Percentiles rank a stretch among this genome's conserved stretches.
Evolutionary conservation across 2,797 vertebrate species (phyloP).

Genomic region (Mus caroli): DNA sequence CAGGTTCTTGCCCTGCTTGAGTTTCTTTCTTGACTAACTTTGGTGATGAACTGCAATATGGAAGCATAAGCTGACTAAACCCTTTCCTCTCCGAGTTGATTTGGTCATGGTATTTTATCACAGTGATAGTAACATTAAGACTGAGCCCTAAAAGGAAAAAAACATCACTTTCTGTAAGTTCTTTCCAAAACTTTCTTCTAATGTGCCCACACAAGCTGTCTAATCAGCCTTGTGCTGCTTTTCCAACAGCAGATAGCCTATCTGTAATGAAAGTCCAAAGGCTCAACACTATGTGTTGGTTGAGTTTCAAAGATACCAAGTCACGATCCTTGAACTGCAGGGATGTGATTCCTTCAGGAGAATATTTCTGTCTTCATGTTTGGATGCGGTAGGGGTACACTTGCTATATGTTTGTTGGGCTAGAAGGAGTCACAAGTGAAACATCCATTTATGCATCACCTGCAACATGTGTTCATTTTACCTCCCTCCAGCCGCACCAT

Average conservation of each 20-base stretch:
- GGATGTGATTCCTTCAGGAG: background rate
- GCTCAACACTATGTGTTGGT: constrained; percentile 62
- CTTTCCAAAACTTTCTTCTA: constrained; percentile 68
- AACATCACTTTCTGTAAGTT: constrained; percentile 53
- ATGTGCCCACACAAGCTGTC: constrained; percentile 49
- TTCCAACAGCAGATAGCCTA: constrained; percentile 66
- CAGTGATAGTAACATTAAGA: background rate
- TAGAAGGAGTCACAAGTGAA: background rate
- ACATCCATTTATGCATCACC: background rate
- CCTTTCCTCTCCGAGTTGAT: background rate
- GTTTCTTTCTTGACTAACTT: background rate
- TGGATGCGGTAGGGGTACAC: background rate
- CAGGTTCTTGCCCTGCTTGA: background rate
- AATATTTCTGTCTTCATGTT: constrained; percentile 6
- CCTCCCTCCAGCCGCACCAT: background rate
- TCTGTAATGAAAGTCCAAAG: constrained; percentile 73
- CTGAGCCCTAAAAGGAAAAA: background rate
- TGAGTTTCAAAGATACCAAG: constrained; percentile 71
- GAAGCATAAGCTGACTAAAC: background rate
- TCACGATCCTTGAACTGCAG: background rate
- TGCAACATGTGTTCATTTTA: background rate
- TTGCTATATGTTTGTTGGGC: background rate
- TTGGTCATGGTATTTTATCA: background rate
- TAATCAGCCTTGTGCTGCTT: constrained; percentile 67
- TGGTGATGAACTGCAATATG: background rate